Base-by-base conservation (phyloP, 2,797 vertebrate species). In the Zenarchopterus dispar region DNA sequence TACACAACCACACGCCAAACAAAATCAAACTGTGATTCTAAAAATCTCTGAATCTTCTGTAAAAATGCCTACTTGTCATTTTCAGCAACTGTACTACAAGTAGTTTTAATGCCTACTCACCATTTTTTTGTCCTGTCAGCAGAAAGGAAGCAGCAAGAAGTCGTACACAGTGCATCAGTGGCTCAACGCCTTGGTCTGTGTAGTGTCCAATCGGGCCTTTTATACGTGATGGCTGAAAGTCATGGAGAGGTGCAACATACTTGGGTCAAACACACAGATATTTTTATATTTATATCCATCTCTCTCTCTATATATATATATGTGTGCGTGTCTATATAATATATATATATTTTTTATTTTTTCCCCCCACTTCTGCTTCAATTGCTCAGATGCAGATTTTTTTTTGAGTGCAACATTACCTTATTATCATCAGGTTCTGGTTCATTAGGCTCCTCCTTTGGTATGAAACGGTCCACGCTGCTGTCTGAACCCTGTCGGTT, bases 91-190 rank as follows among this genome's bases (percentile, higher is more conserved):
- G 11, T 18, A 15, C 4, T 39, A 11, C 8, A 36, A 36, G 33
- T 36, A n/a, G 11, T 31, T 62, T 41, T 23, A 11, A 31, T 13
- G 28, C 44, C 9, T 15, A 62, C 82, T 78, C 68, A 98, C 98
- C 96, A 47, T 95, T 94, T 73, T 93, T 97, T 56, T 95, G 92
- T 46, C 97, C 97, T 0, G 94, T 96, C 36, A 99, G 94, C 21
- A 99, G 88, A 78, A 99, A 99, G 8, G 97, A 99, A 11, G 96
- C 97, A 0, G 96, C 94, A 6, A 99, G 91, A 61, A 99, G 95
- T 31, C 97, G 92, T 16, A 97, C 95, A 3, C 98, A 99, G 70
- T 99, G 96, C 62, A 97, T 92, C n/a, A 99, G 80, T 1, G 98
- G 96, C 48, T 95, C 96, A 44, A 87, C 90, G 49, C 85, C 91